A percentile compares a stretch with the other conserved stretches of the same genome.
Evolutionary conservation across 2,113 vertebrate species (phyloP).

Genomic region (Brienomyrus brachyistius): DNA sequence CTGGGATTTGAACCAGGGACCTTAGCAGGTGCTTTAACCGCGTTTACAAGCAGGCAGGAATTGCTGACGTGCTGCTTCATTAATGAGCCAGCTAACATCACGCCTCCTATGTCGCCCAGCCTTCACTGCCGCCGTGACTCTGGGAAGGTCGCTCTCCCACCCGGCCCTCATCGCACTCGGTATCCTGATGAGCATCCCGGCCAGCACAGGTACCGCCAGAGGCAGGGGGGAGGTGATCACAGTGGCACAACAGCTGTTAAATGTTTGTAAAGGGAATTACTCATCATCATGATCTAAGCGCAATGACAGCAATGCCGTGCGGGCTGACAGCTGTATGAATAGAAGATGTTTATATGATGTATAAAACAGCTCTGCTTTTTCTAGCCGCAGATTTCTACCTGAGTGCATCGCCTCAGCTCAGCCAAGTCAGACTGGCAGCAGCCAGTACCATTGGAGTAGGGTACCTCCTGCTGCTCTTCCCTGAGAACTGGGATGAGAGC

Average conservation of each 20-base stretch:
- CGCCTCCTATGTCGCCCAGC: conserved; percentile 13
- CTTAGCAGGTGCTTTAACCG: neutral
- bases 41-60: neutral
- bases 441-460: conserved; percentile 36
- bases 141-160: conserved; percentile 37
- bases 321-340: neutral
- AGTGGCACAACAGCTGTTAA: neutral
- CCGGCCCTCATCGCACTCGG: conserved; percentile 38
- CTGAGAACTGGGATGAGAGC: conserved; percentile 42
- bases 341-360: neutral
- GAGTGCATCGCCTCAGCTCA: conserved; percentile 17
- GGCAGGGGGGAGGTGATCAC: neutral
- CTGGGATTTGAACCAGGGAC: neutral
- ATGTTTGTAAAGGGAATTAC: neutral
- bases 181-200: conserved; percentile 41
- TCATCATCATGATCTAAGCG: neutral
- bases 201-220: conserved; percentile 34
- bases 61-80: neutral
- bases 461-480: conserved; percentile 42
- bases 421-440: conserved; percentile 36
- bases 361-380: neutral
- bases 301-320: neutral
- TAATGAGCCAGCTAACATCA: neutral
- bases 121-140: conserved; percentile 40
- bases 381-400: conserved; percentile 34